phyloP scores from a whole-genome alignment of 1,140 invertebrate species.

The Trichonephila clavipes region DNA sequence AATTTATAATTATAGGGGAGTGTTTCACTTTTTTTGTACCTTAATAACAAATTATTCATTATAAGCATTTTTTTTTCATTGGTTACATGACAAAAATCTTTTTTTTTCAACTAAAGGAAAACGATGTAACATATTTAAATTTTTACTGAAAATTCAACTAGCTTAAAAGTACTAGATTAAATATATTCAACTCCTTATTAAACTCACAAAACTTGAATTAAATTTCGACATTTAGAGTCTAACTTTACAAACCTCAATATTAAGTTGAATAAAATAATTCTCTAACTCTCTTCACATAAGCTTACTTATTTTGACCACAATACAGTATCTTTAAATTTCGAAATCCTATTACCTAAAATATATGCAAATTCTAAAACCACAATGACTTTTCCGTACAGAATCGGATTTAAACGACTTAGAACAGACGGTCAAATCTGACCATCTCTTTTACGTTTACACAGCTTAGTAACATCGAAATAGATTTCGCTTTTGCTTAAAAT shows the following conservation, averaged over 20 bases:
- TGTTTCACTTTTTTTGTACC: no score
- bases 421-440: neutral
- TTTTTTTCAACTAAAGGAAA: no score
- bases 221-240: neutral
- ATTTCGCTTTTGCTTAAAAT: conserved; percentile 8
- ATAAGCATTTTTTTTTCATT: no score
- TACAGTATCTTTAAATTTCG: neutral
- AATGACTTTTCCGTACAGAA: neutral
- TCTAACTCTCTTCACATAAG: neutral
- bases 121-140: no score
- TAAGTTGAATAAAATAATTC: neutral
- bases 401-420: conserved; percentile 33
- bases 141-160: no score
- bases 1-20: no score
- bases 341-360: neutral
- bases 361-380: conserved; percentile 28
- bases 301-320: neutral
- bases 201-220: neutral
- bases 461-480: neutral
- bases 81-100: no score
- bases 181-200: no score
- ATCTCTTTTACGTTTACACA: neutral
- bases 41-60: no score
- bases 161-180: no score
- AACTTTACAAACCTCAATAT: neutral